A percentile compares a stretch with the other conserved stretches of the same genome.
Evolutionary conservation across 2,888 invertebrate genomes (phyloP).

Genomic region (Eupithecia abbreviata): DNA sequence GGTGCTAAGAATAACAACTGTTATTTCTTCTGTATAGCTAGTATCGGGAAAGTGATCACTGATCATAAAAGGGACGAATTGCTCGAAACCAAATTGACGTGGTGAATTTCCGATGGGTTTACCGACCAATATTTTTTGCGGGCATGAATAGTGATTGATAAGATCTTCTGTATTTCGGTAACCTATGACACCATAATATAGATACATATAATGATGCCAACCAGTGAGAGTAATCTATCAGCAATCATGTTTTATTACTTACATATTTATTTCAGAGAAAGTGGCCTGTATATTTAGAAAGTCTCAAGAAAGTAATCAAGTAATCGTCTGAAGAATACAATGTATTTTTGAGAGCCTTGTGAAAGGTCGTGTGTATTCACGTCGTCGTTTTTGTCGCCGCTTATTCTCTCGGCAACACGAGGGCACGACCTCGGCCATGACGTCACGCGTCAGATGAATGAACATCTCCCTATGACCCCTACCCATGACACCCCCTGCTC

Average conservation of each 20-base stretch:
- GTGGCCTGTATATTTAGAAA: conserved; percentile 12
- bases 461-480: conserved; percentile 63
- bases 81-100: conserved; percentile 32
- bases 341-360: conserved; percentile 41
- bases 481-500: conserved; percentile 47
- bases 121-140: conserved; percentile 33
- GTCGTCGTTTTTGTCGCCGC: conserved; percentile 55
- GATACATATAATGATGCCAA: background rate
- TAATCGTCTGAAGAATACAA: conserved; percentile 30
- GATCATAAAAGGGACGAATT: conserved; percentile 36
- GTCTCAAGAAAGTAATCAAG: conserved; percentile 31
- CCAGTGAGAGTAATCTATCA: background rate
- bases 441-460: conserved; percentile 79
- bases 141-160: conserved; percentile 38
- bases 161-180: conserved; percentile 19
- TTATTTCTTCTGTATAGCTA: conserved; percentile 17
- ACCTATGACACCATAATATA: conserved; percentile 3
- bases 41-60: conserved; percentile 39
- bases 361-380: conserved; percentile 54
- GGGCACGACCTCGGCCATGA: conserved; percentile 77
- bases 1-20: conserved; percentile 1
- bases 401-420: conserved; percentile 61
- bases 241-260: conserved; percentile 12
- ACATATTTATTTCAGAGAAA: conserved; percentile 19
- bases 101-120: conserved; percentile 29